A percentile compares a stretch with the other conserved stretches of the same genome.
These are phyloP conservation scores for Porites australiensis DNA, from an alignment of 64 coral and sea anemone species.

Conservation along the genomic window DNA sequence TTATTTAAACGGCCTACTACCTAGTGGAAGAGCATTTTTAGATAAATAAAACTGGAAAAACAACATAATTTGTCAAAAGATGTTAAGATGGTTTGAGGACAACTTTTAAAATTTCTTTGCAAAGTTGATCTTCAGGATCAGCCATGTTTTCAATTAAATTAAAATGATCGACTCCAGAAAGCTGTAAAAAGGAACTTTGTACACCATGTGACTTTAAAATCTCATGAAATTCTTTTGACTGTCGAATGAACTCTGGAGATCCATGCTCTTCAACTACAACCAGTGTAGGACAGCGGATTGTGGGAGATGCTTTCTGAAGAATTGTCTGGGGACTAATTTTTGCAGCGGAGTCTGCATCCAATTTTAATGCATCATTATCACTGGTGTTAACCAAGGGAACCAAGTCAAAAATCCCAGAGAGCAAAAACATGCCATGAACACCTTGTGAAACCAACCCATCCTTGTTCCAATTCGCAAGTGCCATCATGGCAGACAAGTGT, in stretches of 20 bases:
- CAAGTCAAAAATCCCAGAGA: constrained; percentile 63
- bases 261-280: constrained; percentile 50
- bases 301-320: constrained; percentile 23
- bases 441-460: constrained; percentile 24
- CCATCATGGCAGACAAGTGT: constrained; percentile 72
- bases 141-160: constrained; percentile 58
- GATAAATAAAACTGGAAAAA: too few species aligned
- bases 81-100: background rate
- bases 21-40: too few species aligned
- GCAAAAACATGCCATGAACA: constrained; percentile 61
- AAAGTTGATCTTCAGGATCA: constrained; percentile 3
- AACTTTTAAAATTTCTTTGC: constrained; percentile 32
- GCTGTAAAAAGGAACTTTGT: background rate
- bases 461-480: constrained; percentile 33
- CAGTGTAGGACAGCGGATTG: constrained; percentile 43
- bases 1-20: too few species aligned
- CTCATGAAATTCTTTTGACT: constrained; percentile 37
- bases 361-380: constrained; percentile 64
- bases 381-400: constrained; percentile 38
- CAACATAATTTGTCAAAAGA: too few species aligned
- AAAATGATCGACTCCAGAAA: constrained; percentile 68
- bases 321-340: constrained; percentile 46
- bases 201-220: constrained; percentile 48
- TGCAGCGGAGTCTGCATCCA: constrained; percentile 60
- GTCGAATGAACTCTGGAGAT: constrained; percentile 47